Evolutionary conservation across 2,113 vertebrate species (phyloP).

Genomic region (Saimiri boliviensis): DNA sequence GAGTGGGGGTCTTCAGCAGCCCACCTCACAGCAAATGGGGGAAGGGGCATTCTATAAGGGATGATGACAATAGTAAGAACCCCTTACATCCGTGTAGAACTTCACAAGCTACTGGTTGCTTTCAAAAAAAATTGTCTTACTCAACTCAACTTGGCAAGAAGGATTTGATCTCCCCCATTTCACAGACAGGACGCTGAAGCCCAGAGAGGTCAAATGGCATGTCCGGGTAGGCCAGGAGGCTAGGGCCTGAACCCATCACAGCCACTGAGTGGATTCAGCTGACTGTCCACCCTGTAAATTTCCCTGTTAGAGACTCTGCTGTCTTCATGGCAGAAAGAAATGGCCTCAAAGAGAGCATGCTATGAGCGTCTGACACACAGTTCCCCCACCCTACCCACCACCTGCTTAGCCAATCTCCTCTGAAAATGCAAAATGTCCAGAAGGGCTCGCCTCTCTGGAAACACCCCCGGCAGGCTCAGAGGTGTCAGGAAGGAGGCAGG

Average conservation of each 20-base stretch:
- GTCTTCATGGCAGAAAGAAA: not conserved
- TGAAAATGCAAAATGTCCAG: not conserved
- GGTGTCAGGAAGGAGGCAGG: not conserved
- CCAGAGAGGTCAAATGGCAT: not conserved
- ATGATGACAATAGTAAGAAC: too few species aligned
- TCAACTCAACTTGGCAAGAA: not conserved
- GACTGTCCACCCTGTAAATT: not conserved
- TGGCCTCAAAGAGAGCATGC: not conserved
- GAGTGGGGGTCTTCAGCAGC: not conserved
- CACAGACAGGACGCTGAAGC: not conserved
- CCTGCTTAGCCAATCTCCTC: not conserved
- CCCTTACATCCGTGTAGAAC: fast-evolving
- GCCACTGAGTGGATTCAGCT: not conserved
- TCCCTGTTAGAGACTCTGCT: not conserved
- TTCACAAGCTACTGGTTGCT: fast-evolving
- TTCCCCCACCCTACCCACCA: too few species aligned
- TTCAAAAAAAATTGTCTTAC: not conserved
- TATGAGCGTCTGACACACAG: not conserved
- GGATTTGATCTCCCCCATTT: not conserved
- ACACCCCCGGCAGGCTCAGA: fast-evolving
- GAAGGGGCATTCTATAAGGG: not conserved
- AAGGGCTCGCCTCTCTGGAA: not conserved
- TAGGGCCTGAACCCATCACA: fast-evolving
- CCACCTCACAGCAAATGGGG: not conserved
- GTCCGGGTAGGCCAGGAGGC: not conserved